Conservation (phyloP, 2,888 invertebrate species). For the Liodrosophila aerea region DNA sequence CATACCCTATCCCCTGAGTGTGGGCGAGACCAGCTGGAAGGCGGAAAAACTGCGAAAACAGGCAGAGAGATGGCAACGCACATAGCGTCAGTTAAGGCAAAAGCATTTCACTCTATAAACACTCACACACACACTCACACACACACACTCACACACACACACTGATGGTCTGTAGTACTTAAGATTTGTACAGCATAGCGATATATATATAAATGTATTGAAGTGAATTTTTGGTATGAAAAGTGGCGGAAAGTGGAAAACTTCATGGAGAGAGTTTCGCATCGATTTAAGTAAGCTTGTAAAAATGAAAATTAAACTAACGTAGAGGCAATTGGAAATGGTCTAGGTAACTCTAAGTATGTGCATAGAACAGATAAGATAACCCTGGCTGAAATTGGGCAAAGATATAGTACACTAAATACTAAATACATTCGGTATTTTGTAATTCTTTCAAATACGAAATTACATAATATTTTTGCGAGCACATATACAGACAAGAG, state of each 20-base stretch:
- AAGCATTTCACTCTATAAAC: constrained; percentile 29
- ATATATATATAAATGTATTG: constrained; percentile 48
- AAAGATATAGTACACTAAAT: constrained; percentile 2
- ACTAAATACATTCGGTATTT: constrained; percentile 24
- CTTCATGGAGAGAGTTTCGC: constrained; percentile 9
- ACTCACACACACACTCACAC: too few species aligned
- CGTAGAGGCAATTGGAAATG: constrained; percentile 20
- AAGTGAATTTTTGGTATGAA: too few species aligned
- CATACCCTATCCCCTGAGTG: constrained; percentile 77
- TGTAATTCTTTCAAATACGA: constrained; percentile 24
- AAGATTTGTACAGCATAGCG: constrained; percentile 74
- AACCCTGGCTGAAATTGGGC: constrained; percentile 20
- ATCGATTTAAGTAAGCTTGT: constrained; percentile 55
- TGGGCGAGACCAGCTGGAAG: constrained; percentile 64
- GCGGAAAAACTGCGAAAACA: constrained; percentile 51
- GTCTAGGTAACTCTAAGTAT: constrained; percentile 50
- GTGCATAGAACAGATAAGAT: constrained; percentile 5
- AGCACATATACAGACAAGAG: constrained; percentile 71
- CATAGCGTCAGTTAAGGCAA: constrained; percentile 57
- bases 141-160: too few species aligned
- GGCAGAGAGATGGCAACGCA: constrained; percentile 47
- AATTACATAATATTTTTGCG: constrained; percentile 70
- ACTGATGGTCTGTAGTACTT: constrained; percentile 44
- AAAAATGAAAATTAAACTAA: constrained; percentile 42
- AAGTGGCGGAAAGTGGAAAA: constrained; percentile 1